A percentile compares a stretch with the other conserved stretches of the same genome.
These are phyloP conservation scores for Serilophus lunatus DNA, from an alignment of 2,113 vertebrate genomes.

Conservation along the genomic window DNA sequence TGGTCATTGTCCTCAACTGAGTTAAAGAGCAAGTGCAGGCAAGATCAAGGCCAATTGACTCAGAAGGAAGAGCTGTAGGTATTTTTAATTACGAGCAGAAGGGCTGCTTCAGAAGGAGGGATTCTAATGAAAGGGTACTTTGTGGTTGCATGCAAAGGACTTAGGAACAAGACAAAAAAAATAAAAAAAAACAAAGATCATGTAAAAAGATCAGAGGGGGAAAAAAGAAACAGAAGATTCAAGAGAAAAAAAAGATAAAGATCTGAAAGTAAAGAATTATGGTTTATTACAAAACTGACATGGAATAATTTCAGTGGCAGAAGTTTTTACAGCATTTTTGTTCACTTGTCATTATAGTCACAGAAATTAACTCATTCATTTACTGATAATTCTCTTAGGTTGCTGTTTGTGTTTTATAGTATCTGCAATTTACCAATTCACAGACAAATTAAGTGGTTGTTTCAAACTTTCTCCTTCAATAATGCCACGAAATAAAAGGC, in stretches of 20 bases:
- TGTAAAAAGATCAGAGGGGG: not conserved
- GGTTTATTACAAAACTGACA: not conserved
- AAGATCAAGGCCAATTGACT: not conserved
- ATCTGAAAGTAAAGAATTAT: not conserved
- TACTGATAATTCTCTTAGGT: not conserved
- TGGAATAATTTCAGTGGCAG: not conserved
- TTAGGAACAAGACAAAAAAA: not conserved
- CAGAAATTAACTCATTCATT: not conserved
- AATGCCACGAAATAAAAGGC: not conserved
- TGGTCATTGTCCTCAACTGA: not conserved
- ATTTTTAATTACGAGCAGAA: not conserved
- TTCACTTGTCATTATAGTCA: not conserved
- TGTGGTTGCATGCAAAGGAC: not conserved
- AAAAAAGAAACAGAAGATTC: not conserved
- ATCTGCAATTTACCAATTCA: not conserved
- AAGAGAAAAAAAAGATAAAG: not conserved
- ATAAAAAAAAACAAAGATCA: not conserved
- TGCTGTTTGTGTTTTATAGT: not conserved
- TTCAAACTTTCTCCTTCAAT: not conserved
- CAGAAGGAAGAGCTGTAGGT: not conserved
- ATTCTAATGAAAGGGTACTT: accelerated
- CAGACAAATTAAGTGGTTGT: not conserved
- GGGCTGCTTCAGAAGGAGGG: not conserved
- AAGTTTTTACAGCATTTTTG: not conserved
- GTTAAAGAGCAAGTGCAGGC: not conserved